Conservation (phyloP, 1,140 invertebrate species). For the Vanessa tameamea region DNA sequence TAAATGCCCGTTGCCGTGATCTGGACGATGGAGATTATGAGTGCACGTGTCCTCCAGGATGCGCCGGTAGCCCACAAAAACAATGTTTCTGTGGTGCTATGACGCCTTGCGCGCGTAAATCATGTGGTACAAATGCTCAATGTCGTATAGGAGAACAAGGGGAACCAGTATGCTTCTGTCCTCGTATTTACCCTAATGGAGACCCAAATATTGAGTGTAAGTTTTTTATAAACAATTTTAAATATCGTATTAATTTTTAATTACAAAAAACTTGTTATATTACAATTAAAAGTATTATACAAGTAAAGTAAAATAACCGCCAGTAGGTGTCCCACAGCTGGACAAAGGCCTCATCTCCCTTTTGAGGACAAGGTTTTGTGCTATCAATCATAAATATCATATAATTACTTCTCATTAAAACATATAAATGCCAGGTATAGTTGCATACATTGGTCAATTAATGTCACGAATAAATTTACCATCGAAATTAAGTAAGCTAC, state of each 20-base stretch:
- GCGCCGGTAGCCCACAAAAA: slow-evolving; percentile 89
- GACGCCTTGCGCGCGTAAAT: slow-evolving; percentile 86
- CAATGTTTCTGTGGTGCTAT: slow-evolving; percentile 88
- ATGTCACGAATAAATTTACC: background rate
- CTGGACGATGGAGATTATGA: slow-evolving; percentile 86
- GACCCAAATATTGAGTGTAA: slow-evolving; percentile 93
- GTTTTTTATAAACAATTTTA: slow-evolving; percentile 45
- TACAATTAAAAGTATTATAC: too few relatives aligned
- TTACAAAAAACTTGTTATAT: background rate
- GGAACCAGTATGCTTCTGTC: slow-evolving; percentile 90
- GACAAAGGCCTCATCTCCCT: too few relatives aligned
- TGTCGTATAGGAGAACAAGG: slow-evolving; percentile 85
- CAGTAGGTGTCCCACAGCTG: too few relatives aligned
- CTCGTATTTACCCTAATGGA: slow-evolving; percentile 88
- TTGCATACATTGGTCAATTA: too few relatives aligned
- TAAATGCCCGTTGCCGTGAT: slow-evolving; percentile 91
- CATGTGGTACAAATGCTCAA: slow-evolving; percentile 90
- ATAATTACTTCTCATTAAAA: background rate
- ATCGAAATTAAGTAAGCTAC: background rate
- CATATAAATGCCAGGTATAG: background rate
- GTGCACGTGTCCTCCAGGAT: slow-evolving; percentile 89
- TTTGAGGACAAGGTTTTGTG: too few relatives aligned
- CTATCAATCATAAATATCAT: background rate
- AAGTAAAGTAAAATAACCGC: too few relatives aligned
- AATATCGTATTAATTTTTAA: background rate